Evolutionary conservation across 1,140 invertebrate species (phyloP).

Genomic region (Drosophila sechellia): DNA sequence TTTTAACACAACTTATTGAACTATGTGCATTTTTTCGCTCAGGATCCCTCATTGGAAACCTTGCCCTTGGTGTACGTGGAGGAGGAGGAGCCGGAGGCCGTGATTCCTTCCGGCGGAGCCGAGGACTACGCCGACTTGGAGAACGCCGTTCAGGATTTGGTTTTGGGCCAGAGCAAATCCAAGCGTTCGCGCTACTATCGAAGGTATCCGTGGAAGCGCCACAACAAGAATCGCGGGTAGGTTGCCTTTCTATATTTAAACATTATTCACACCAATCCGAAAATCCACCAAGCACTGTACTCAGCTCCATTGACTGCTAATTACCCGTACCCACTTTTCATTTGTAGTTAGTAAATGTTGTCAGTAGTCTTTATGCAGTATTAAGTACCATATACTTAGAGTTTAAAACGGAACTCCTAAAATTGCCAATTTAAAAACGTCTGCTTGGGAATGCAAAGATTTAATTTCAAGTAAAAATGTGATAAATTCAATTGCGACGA

Average conservation of each 20-base stretch:
- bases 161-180: constrained; percentile 45
- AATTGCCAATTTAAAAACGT: constrained; percentile 6
- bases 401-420: constrained; percentile 5
- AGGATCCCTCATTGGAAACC: constrained; percentile 78
- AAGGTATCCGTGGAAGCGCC: constrained; percentile 87
- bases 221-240: constrained; percentile 84
- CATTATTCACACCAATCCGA: neutral
- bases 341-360: constrained; percentile 59
- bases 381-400: constrained; percentile 4
- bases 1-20: no score
- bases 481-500: neutral
- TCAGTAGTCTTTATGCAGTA: constrained; percentile 8
- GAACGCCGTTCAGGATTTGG: constrained; percentile 34
- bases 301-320: constrained; percentile 3
- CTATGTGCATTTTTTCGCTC: neutral
- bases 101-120: constrained; percentile 15
- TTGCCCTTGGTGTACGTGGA: constrained; percentile 85
- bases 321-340: constrained; percentile 31
- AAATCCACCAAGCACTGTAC: constrained; percentile 15
- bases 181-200: constrained; percentile 87
- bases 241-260: constrained; percentile 9
- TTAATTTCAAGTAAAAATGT: neutral
- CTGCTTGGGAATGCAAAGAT: neutral
- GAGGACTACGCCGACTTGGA: constrained; percentile 66
- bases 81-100: constrained; percentile 54